These are phyloP conservation scores for Xerus rutilus DNA, from an alignment of 2,797 vertebrate species.

Conservation along the genomic window DNA sequence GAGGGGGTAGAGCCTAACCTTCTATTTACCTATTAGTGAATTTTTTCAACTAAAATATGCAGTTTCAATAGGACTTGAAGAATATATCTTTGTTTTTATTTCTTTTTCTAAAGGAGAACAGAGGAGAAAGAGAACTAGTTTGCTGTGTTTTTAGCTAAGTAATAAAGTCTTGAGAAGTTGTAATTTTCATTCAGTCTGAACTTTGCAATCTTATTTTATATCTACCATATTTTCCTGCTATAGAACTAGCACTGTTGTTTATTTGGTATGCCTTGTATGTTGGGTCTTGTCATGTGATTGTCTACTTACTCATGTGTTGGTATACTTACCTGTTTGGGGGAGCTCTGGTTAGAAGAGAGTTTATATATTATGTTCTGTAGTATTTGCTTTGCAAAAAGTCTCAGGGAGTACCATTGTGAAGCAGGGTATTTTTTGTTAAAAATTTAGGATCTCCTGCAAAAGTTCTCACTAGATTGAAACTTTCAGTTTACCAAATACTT, in stretches of 20 bases:
- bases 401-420: not conserved
- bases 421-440: not conserved
- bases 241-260: not conserved
- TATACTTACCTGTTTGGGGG: not conserved
- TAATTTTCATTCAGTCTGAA: not conserved
- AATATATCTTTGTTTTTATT: not conserved
- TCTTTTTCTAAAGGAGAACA: not conserved
- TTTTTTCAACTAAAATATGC: not conserved
- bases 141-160: constrained; percentile 36
- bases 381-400: not conserved
- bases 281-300: not conserved
- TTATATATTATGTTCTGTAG: not conserved
- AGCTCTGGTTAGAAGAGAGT: not conserved
- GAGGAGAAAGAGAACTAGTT: not conserved
- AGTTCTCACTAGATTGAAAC: not conserved
- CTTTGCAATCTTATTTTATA: constrained; percentile 45
- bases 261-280: not conserved
- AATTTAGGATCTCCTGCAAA: constrained; percentile 17
- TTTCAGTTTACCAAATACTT: not conserved
- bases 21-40: not conserved
- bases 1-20: not conserved
- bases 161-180: constrained; percentile 45
- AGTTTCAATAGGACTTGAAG: not conserved
- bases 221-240: not conserved
- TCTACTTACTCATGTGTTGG: not conserved